Base-by-base conservation (phyloP, 2,797 vertebrate genomes). In the Triplophysa yarkandensis region DNA sequence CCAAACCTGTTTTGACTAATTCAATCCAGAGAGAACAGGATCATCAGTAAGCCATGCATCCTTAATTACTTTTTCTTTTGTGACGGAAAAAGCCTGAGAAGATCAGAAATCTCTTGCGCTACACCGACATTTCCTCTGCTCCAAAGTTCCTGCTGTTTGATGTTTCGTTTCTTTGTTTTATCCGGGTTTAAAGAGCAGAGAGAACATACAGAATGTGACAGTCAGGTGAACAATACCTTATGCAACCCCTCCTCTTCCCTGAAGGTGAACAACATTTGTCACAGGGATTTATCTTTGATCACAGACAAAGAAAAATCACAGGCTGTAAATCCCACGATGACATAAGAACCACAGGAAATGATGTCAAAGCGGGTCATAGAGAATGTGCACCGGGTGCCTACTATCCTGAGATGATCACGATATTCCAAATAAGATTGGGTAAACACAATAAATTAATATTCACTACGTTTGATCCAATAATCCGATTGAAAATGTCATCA, bases 1-100 rank as follows among this genome's bases (percentile, higher is more conserved):
- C 17, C 10, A 44, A 74, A 68, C 65, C 50, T 69, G 76, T 77
- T 77, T 71, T 63, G 74, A 79, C 77, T 46, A 36, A 60, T 58
- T 60, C 57, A 66, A 39, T 71, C 52, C 66, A 69, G 74, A 68
- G 67, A 50, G 50, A 75, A 36, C 54, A 64, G 39, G 36, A 65
- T 54, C 39, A 44, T 39, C 48, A 77, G 30, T 39, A 61, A 46
- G 39, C 39, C 34, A 30, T 54, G 11, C 44, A 71, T 74, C 60
- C 67, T 58, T 77, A 64, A 61, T 64, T 67, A 70, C 41, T 46
- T 52, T 52, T 25, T 72, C 19, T 62, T 63, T 62, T 71, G 44
- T 14, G 1, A 27, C 27, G 34, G 50, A 32, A 65, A 30, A 65
- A 34, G 39, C 19, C 39, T 65, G 9, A 54, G 50, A 64, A 10